Evolutionary conservation across 2,113 vertebrate genomes (phyloP).

Genomic region (Catharus bicknelli): DNA sequence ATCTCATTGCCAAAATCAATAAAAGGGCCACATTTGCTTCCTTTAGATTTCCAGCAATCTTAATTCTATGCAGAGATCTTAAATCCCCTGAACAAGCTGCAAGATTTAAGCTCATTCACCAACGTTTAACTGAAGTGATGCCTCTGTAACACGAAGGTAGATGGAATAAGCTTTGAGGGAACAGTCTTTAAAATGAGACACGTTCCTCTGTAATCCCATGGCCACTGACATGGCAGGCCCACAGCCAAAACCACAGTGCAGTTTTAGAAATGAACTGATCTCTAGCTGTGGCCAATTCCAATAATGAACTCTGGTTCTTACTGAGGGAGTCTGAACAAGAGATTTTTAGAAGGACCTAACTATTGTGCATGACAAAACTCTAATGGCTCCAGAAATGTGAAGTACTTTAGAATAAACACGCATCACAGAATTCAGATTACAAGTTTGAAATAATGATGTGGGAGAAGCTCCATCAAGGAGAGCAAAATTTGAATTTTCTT

Average conservation of each 20-base stretch:
- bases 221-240: not conserved
- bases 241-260: not conserved
- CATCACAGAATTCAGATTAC: not conserved
- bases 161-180: not conserved
- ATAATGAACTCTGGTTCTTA: not conserved
- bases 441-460: not conserved
- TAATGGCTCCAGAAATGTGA: not conserved
- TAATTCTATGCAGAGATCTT: not conserved
- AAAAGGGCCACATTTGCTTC: not conserved
- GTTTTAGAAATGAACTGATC: not conserved
- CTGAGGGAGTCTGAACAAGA: not conserved
- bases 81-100: not conserved
- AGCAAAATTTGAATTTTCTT: not conserved
- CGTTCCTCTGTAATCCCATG: not conserved
- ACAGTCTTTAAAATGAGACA: not conserved
- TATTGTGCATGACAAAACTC: not conserved
- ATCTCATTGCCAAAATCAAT: not conserved
- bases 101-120: not conserved
- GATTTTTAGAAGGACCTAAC: not conserved
- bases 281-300: not conserved
- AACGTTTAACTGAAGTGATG: rapidly evolving
- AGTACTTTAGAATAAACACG: not conserved
- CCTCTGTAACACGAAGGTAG: not conserved
- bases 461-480: not conserved
- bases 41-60: not conserved